Conservation (phyloP, 2,113 vertebrate species). For the Apteryx mantelli region DNA sequence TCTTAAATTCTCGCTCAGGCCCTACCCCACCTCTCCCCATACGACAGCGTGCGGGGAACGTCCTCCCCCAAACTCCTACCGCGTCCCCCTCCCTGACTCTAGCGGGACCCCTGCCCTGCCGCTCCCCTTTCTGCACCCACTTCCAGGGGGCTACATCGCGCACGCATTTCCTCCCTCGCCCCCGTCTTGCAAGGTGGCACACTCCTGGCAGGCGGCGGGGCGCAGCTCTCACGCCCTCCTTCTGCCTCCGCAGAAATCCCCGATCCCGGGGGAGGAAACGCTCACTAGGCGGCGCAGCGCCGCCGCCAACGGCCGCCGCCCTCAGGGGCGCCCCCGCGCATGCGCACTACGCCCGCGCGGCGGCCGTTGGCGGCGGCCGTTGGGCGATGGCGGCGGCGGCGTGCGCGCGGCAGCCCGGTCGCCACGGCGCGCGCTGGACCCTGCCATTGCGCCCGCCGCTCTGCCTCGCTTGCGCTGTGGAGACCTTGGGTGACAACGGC, state of each 20-base stretch:
- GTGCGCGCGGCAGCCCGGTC: conserved; percentile 73
- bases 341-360: too few species aligned
- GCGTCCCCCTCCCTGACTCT: too few species aligned
- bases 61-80: not conserved
- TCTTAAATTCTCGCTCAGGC: not conserved
- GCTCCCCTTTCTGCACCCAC: not conserved
- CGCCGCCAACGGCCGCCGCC: too few species aligned
- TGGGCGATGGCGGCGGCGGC: not conserved
- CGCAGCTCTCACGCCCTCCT: too few species aligned
- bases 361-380: not conserved
- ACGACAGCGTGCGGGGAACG: conserved; percentile 11
- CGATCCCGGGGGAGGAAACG: too few species aligned
- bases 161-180: too few species aligned
- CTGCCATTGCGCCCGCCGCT: conserved; percentile 62
- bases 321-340: too few species aligned
- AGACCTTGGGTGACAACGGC: conserved; percentile 78
- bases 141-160: too few species aligned
- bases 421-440: conserved; percentile 81
- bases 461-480: conserved; percentile 86
- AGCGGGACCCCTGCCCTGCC: not conserved
- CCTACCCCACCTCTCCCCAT: not conserved
- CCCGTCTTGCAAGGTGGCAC: too few species aligned
- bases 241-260: too few species aligned
- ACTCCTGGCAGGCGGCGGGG: too few species aligned
- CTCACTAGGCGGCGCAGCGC: too few species aligned